Evolutionary conservation across 2,888 invertebrate species (phyloP), one percentile per base, ranked within the genome.

Genomic region (Epinotia bilunana): DNA sequence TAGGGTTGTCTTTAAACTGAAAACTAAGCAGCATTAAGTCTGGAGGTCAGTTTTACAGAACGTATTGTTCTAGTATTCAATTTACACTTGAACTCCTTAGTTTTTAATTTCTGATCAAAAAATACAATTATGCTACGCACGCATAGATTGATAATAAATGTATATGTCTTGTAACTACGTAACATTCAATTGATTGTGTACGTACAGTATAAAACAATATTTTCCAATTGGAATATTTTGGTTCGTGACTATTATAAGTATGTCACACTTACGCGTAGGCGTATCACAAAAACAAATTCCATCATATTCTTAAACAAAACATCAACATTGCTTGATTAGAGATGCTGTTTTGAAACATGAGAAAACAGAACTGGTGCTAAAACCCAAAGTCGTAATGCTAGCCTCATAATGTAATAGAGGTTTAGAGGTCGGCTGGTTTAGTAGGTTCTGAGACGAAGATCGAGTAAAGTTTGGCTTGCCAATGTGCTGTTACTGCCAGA

Each of bases 401-500:
- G 57, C 71, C 75, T 75, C 75, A 75, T 72, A 75, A 75, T 72
- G 75, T 75, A 65, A 74, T 71, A 65, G 74, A 72, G 75, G 71
- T 75, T 72, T 75, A 62, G 67, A 75, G 72, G 75, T 75, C 75
- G 75, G 67, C 67, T 67, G 75, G 64, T 65, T 71, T 72, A 75
- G 60, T 75, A 72, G 71, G 61, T 75, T 64, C 55, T 72, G 71
- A 67, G 71, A 75, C 75, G 71, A 72, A 72, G 71, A 75, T 67
- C 71, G 67, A 75, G 75, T 75, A 75, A 75, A 75, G 71, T 75
- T 75, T 61, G 75, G 71, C 67, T 75, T 67, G 71, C 75, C 75
- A 75, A 75, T 75, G 75, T 72, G 75, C 75, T 75, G 75, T 75
- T 75, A 71, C 75, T 75, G 75, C 75, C 75, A 75, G 75, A 75